Conservation (phyloP, 2,888 invertebrate genomes). For the Harpalus rubripes region DNA sequence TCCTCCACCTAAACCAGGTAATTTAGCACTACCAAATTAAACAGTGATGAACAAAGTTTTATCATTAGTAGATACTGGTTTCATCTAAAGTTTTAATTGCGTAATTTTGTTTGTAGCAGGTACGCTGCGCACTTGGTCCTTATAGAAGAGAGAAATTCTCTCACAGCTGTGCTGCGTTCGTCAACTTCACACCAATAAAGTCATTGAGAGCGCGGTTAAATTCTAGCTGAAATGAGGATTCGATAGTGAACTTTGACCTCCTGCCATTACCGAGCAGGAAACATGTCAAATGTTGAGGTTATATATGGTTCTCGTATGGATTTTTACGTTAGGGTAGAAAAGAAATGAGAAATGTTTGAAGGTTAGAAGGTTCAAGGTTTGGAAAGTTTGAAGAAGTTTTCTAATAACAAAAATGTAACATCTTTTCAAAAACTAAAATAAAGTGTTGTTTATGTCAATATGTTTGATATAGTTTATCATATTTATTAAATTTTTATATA, state of each 20-base stretch:
- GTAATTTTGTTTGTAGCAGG: slow-evolving; percentile 63
- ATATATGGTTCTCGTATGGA: background rate
- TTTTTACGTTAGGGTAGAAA: background rate
- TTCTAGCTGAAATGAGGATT: background rate
- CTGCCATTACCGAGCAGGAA: background rate
- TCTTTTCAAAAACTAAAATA: background rate
- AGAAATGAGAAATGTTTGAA: background rate
- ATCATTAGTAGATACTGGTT: slow-evolving; percentile 63
- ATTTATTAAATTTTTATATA: background rate
- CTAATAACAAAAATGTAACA: background rate
- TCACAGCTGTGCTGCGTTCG: slow-evolving; percentile 26
- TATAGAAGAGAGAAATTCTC: background rate
- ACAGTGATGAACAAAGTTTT: slow-evolving; percentile 65
- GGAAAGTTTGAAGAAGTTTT: background rate
- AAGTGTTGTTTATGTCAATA: background rate
- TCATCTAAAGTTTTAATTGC: slow-evolving; percentile 64
- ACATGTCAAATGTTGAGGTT: background rate
- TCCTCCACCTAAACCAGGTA: slow-evolving; percentile 56
- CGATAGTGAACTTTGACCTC: slow-evolving; percentile 11
- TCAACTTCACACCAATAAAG: slow-evolving; percentile 36
- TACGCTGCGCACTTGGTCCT: slow-evolving; percentile 43
- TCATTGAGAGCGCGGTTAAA: background rate
- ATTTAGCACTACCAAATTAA: slow-evolving; percentile 63
- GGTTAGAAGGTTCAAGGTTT: background rate
- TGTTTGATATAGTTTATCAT: background rate